Evolutionary conservation across 2,888 invertebrate genomes (phyloP).

Genomic region (Anagyrus pseudococci): DNA sequence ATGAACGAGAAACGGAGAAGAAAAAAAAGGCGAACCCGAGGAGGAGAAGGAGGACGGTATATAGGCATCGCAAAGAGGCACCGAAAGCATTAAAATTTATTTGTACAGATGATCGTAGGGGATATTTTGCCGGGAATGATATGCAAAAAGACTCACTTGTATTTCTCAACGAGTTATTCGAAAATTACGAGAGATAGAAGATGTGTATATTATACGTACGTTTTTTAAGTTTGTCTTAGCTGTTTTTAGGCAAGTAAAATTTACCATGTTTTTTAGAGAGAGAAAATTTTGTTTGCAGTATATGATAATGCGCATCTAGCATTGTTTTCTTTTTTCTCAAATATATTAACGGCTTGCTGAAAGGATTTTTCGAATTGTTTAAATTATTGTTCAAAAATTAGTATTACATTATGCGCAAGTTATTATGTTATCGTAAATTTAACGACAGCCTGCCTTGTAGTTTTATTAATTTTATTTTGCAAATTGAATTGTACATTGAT

Average conservation of each 20-base stretch:
- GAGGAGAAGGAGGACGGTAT: too few relatives aligned
- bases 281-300: slow-evolving; percentile 10
- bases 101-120: slow-evolving; percentile 32
- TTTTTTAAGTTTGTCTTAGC: slow-evolving; percentile 19
- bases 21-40: background rate
- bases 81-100: slow-evolving; percentile 14
- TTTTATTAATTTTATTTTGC: too few relatives aligned
- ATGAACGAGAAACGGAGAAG: slow-evolving; percentile 10
- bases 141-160: slow-evolving; percentile 6
- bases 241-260: slow-evolving; percentile 11
- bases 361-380: background rate
- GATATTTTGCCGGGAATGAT: slow-evolving; percentile 22
- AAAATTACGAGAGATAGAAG: slow-evolving; percentile 8
- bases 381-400: background rate
- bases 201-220: slow-evolving; percentile 14
- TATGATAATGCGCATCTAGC: slow-evolving; percentile 8
- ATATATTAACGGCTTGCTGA: background rate
- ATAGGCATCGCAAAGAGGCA: too few relatives aligned
- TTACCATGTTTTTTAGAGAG: slow-evolving; percentile 17
- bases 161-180: slow-evolving; percentile 1
- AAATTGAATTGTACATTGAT: too few relatives aligned
- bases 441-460: too few relatives aligned
- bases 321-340: too few relatives aligned
- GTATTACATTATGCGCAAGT: background rate
- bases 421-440: background rate